Evolutionary conservation across 2,113 vertebrate genomes (phyloP), one percentile per base, ranked within the genome.

Genomic region (Macrotus californicus): DNA sequence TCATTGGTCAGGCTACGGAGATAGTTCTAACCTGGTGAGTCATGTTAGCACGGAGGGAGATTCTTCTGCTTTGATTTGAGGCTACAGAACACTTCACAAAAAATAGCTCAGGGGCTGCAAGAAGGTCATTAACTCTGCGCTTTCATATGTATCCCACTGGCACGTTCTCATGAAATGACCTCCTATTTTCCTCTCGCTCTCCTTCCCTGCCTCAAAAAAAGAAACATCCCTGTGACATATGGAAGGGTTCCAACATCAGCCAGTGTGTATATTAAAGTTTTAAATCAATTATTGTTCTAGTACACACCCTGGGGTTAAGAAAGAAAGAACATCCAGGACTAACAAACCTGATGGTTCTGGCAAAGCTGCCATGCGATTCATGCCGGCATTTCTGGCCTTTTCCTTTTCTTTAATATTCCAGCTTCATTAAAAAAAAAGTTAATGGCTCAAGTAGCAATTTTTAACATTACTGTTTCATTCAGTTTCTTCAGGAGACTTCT

Each of bases 311-410:
- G 93, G 98, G 97, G 96, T 97, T 98, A 95, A 89, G 97, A 94
- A 97, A 95, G 97, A 98, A 98, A 98, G 98, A 98, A 98, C 98
- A 97, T 98, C 97, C 98, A 99, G 98, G 97, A 98, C 98, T 98
- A 98, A 98, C 98, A 98, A 98, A 97, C 91, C 93, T 98, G 98
- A 98, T 97, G 98, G 96, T 98, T 98, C 98, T 98, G 98, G 98
- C 97, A 98, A 61, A 93, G 87, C 81, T 88, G 26, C 93, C 96
- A 14, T 95, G 96, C 46, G 50, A 87, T 96, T 97, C 69, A 39
- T 97, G 97, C 96, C 98, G 97, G 96, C 96, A 97, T 98, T 97
- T 96, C 87, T 96, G 52, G 81, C 54, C 81, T 96, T 97, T 97
- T 76, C 87, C 93, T 90, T 91, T 79, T 39, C 52, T 79, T 85